These are phyloP conservation scores for Enteromius fasciolatus DNA, from an alignment of 2,797 vertebrate species.

Conservation along the genomic window DNA sequence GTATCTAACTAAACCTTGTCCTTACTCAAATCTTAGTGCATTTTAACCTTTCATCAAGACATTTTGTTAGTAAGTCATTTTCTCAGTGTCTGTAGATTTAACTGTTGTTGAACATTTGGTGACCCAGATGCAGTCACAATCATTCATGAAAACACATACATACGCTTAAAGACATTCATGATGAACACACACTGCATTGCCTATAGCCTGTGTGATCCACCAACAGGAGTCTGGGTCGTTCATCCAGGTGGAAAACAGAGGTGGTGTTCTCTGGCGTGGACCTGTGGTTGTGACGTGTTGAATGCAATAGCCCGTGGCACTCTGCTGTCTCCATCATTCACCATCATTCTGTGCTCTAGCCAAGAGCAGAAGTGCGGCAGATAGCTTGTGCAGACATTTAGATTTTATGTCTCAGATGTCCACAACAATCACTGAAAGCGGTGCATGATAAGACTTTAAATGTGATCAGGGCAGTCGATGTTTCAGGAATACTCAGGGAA, in stretches of 20 bases:
- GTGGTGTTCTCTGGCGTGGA: slow-evolving; percentile 6
- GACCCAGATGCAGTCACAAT: slow-evolving; percentile 12
- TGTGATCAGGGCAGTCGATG: not conserved
- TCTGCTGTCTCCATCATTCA: slow-evolving; percentile 39
- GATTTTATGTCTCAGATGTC: slow-evolving; percentile 18
- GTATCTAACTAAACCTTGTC: not conserved
- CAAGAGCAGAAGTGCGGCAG: not conserved
- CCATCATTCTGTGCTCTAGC: slow-evolving; percentile 32
- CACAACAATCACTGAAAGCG: not conserved
- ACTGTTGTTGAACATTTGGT: not conserved
- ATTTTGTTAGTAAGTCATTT: not conserved
- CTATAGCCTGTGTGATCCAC: not conserved
- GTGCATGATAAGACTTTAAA: slow-evolving; percentile 4
- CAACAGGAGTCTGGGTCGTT: not conserved
- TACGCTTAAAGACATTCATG: not conserved
- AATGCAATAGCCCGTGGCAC: not conserved
- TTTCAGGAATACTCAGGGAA: not conserved
- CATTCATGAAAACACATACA: not conserved
- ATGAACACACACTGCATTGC: slow-evolving; percentile 6
- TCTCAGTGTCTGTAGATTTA: not conserved
- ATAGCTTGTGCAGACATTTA: slow-evolving; percentile 13
- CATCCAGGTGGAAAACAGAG: slow-evolving; percentile 24
- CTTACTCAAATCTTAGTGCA: not conserved
- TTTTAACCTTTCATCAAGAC: not conserved
- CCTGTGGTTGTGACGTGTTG: slow-evolving; percentile 18